Percentiles rank a stretch among this genome's conserved stretches.
These are phyloP conservation scores for Lasioglossum pauxillum DNA, from an alignment of 2,888 invertebrate species.

Conservation along the genomic window DNA sequence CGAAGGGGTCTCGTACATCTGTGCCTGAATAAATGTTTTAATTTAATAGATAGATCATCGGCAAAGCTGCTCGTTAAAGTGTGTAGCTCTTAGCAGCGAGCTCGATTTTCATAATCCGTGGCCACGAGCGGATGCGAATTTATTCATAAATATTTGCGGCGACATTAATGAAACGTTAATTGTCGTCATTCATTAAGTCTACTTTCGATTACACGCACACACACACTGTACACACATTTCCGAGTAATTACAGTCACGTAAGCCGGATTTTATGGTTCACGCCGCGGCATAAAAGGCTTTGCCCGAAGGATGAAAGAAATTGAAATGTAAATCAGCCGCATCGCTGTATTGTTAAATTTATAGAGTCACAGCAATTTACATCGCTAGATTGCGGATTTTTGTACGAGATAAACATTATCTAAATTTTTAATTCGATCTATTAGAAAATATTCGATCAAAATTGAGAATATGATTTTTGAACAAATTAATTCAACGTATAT, in stretches of 20 bases:
- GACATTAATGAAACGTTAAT: constrained; percentile 16
- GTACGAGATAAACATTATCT: background rate
- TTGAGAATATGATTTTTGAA: too few relatives aligned
- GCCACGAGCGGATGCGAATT: background rate
- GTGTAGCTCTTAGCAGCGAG: background rate
- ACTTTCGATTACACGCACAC: background rate
- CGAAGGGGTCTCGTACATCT: background rate
- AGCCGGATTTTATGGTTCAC: constrained; percentile 6
- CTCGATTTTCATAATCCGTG: background rate
- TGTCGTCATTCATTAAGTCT: background rate
- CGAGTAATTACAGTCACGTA: background rate
- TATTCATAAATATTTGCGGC: constrained; percentile 14
- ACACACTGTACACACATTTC: background rate
- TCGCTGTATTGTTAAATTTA: background rate
- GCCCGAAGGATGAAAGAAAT: background rate
- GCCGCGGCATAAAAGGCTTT: background rate
- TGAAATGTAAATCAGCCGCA: background rate
- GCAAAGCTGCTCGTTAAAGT: background rate
- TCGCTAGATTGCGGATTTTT: background rate
- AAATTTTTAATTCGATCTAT: too few relatives aligned
- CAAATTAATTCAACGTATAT: too few relatives aligned
- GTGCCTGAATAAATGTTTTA: background rate
- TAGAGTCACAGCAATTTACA: background rate
- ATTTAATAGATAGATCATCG: background rate
- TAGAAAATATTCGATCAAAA: too few relatives aligned